Evolutionary conservation across 2,797 vertebrate species (phyloP).

Genomic region (Trichosurus vulpecula): DNA sequence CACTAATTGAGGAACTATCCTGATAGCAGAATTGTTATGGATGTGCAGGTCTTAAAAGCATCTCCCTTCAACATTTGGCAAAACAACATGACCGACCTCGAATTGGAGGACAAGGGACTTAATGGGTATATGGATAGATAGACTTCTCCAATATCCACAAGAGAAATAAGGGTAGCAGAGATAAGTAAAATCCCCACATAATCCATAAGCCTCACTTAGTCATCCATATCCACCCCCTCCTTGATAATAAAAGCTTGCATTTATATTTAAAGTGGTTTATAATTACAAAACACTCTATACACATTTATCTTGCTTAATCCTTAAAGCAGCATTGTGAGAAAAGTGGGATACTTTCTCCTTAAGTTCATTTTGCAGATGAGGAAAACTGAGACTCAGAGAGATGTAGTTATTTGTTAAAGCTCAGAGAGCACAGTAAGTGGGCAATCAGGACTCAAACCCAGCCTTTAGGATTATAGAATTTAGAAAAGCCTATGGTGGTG

Average conservation of each 20-base stretch:
- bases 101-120: background rate
- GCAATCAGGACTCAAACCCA: slow-evolving; percentile 1
- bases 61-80: background rate
- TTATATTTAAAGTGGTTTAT: background rate
- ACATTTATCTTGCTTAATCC: background rate
- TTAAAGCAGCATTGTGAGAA: background rate
- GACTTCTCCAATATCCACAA: background rate
- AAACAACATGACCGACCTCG: background rate
- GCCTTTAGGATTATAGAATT: background rate
- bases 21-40: background rate
- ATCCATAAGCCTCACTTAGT: background rate
- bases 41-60: background rate
- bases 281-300: background rate
- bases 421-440: background rate
- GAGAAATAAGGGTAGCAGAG: background rate
- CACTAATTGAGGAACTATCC: background rate
- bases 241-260: background rate
- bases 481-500: background rate
- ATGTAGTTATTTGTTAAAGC: background rate
- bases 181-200: background rate
- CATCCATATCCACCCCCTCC: background rate
- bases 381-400: background rate
- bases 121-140: background rate
- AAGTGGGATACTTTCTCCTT: background rate
- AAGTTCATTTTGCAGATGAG: background rate